Percentiles rank a stretch among this genome's conserved stretches.
phyloP scores from a whole-genome alignment of 2,797 vertebrate species.

The Trachurus trachurus region DNA sequence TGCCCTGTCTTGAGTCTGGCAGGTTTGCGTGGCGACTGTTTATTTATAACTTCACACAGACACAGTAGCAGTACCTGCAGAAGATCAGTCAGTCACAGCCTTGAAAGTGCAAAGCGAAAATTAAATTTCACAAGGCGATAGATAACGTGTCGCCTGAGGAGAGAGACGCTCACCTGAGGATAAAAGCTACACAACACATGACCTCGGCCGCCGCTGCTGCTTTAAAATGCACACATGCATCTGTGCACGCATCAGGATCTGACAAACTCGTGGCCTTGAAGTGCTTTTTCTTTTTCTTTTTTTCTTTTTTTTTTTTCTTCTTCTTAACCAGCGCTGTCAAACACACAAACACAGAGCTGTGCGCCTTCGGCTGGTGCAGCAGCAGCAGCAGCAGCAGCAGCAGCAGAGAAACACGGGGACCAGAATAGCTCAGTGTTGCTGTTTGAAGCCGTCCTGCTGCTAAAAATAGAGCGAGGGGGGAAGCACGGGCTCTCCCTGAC shows the following conservation, averaged over 20 bases:
- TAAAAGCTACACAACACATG: constrained; percentile 31
- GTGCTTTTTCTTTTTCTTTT: constrained; percentile 5
- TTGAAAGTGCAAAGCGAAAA: neutral
- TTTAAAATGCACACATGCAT: constrained; percentile 32
- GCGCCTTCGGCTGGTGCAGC: constrained; percentile 40
- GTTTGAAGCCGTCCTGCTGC: constrained; percentile 75
- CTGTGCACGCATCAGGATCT: constrained; percentile 14
- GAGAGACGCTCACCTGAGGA: constrained; percentile 21
- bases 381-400: constrained; percentile 20
- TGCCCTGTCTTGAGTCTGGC: neutral
- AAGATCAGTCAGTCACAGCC: constrained; percentile 5
- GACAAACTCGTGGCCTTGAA: constrained; percentile 8
- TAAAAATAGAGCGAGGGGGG: constrained; percentile 83
- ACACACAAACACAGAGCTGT: constrained; percentile 17
- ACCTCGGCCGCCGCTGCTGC: constrained; percentile 13
- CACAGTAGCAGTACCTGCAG: neutral
- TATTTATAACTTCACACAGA: neutral
- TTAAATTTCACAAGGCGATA: neutral
- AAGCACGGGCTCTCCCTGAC: constrained; percentile 82
- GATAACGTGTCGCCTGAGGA: constrained; percentile 15
- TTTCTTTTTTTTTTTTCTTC: no score
- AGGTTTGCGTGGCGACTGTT: neutral
- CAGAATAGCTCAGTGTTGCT: constrained; percentile 81
- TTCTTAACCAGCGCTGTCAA: constrained; percentile 9
- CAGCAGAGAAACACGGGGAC: constrained; percentile 59